phyloP scores from a whole-genome alignment of 2,113 vertebrate genomes.

The Oreotrochilus melanogaster region DNA sequence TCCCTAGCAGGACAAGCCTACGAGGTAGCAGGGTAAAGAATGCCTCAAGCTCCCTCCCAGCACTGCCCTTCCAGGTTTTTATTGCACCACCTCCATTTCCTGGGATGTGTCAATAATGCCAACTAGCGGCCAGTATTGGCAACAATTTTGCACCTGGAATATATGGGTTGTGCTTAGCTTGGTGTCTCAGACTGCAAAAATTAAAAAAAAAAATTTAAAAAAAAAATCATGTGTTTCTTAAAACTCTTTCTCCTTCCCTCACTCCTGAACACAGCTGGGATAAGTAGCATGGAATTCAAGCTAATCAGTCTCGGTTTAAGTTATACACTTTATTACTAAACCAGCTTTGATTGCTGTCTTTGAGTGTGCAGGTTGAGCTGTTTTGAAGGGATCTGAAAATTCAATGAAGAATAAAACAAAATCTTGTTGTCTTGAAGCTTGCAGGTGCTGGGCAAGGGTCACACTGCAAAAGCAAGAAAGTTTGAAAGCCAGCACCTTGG shows the following conservation, averaged over 20 bases:
- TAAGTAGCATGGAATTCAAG: background rate
- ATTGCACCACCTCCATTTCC: background rate
- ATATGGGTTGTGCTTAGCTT: background rate
- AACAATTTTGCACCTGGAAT: background rate
- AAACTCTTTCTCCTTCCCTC: background rate
- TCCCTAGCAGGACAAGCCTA: background rate
- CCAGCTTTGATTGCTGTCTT: background rate
- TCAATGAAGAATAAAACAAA: background rate
- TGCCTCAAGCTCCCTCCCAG: background rate
- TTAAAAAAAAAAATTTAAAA: background rate
- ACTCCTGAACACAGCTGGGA: background rate
- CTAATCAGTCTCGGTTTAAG: background rate
- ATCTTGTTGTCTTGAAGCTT: background rate
- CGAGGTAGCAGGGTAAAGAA: accelerated
- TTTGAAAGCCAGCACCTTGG: background rate
- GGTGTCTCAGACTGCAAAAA: background rate
- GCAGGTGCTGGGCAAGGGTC: background rate
- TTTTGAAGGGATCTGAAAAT: background rate
- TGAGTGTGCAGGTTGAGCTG: background rate
- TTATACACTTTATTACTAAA: background rate
- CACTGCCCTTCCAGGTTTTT: background rate
- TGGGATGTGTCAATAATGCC: conserved; percentile 41
- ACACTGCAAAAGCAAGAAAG: background rate
- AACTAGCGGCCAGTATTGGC: conserved; percentile 12
- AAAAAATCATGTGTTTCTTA: background rate